Base-by-base conservation (phyloP, 1,140 invertebrate genomes). In the Bombus fervidus region DNA sequence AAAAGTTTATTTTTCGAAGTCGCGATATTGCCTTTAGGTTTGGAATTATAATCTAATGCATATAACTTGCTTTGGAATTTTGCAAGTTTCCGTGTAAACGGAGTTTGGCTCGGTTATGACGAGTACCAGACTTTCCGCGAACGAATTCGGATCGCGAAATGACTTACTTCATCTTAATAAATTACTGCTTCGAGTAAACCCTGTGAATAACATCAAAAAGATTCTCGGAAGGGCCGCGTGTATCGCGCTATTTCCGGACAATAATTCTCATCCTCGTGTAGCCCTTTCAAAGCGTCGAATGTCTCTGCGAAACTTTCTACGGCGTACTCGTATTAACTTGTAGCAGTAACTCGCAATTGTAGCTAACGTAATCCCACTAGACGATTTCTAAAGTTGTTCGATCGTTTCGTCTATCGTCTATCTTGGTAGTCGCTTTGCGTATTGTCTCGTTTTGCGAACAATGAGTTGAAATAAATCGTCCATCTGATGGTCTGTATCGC, bases 131-230 rank as follows among this genome's bases (percentile, higher is more conserved):
- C 88, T 83, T 82, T 75, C 86, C 86, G 34, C 83, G 78, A 83
- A 88, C 87, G 86, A 81, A 88, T 87, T 87, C 82, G 81, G 69
- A 88, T 77, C 73, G 77, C 90, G 86, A 92, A 94, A 94, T 93
- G 89, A 93, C 92, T 94, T 92, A 93, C 92, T 94, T 92, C 92
- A 93, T 94, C 94, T 94, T 93, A 93, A 94, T 94, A 93, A 93
- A 94, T 94, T 94, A 94, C 91, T 87, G 87, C 83, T 86, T 69
- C 85, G 89, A 69, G 91, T 92, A 93, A 94, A 93, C 91, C 85
- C 88, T 47, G 90, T 89, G 86, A 89, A 89, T 89, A 68, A 88
- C 92, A 92, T 94, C 93, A 94, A 94, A 94, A 94, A 94, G 93
- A 81, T 95, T 94, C 94, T 83, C 81, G 86, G 94, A 94, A 95